phyloP scores from a whole-genome alignment of 1,140 invertebrate genomes.

The Tetramorium parvispinum region DNA sequence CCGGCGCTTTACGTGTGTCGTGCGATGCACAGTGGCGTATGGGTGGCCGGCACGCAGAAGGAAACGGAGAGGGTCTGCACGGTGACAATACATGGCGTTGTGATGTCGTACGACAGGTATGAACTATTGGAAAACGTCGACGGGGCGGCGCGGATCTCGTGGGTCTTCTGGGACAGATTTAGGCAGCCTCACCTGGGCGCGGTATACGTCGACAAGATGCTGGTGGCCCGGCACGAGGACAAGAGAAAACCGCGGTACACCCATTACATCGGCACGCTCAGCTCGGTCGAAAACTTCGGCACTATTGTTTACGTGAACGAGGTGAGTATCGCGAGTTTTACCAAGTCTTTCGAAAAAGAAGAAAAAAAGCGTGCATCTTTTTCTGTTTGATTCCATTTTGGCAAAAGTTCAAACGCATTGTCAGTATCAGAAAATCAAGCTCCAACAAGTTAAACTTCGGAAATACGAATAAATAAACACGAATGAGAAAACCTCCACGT shows the following conservation, averaged over 20 bases:
- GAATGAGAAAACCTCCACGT: no score
- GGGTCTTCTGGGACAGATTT: constrained; percentile 90
- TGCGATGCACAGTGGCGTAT: constrained; percentile 88
- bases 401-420: background rate
- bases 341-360: background rate
- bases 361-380: background rate
- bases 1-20: constrained; percentile 90
- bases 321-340: constrained; percentile 72
- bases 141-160: constrained; percentile 90
- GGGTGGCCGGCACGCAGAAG: constrained; percentile 88
- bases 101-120: constrained; percentile 88
- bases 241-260: constrained; percentile 80
- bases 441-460: background rate
- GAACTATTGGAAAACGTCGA: constrained; percentile 92
- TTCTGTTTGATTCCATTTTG: background rate
- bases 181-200: constrained; percentile 87
- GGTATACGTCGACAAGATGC: constrained; percentile 87
- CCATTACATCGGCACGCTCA: constrained; percentile 90
- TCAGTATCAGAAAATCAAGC: background rate
- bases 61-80: constrained; percentile 87
- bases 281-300: constrained; percentile 88
- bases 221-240: constrained; percentile 85
- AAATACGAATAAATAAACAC: background rate
- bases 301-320: constrained; percentile 89
- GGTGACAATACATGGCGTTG: constrained; percentile 88